Base-by-base conservation (phyloP, 1,140 invertebrate species). In the Lasaia peninsularis region DNA sequence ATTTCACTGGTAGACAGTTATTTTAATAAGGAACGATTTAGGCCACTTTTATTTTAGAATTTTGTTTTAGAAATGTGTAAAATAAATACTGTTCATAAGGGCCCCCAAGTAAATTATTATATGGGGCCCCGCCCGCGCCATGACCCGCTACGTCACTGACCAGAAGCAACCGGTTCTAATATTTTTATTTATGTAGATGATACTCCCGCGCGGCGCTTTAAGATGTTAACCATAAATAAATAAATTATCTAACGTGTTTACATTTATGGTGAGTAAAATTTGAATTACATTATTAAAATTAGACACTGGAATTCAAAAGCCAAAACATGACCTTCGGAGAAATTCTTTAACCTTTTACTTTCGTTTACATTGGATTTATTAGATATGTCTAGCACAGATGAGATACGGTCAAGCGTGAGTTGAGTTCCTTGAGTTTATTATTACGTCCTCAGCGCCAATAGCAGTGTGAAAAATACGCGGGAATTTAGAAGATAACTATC, bases 291-390 rank as follows among this genome's bases (percentile, higher is more conserved):
- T 10, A 18, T 44, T 44, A 21, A 44, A 11, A 44, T 44, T 9
- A 44, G 18, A 44, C 11, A 44, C 18, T 10, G 40, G 18, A 21
- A 48, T n/a, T 48, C 18, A 20, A 20, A 48, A 48, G 11, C 20
- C 40, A 24, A 48, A n/a, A 18, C 33, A 49, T 52, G 58, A 60
- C 58, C 58, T 56, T 40, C 32, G 53, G 58, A 60, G 58, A 58
- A 62, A 58, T 48, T 49, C 28, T 50, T 37, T 54, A 34, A 58
- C 60, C 55, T 60, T 52, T 44, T 44, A 51, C 63, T 65, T 62
- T 58, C 60, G 33, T 58, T 52, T 37, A 1, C 40, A 20, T 18
- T 48, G 11, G 40, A 20, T 21, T 21, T 20, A 44, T 44, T 44
- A 44, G 18, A 48, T 20, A 11, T 21, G 18, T 0, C 18, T 48